phyloP scores from a whole-genome alignment of 1,140 invertebrate genomes.

The Brachionus angularis region DNA sequence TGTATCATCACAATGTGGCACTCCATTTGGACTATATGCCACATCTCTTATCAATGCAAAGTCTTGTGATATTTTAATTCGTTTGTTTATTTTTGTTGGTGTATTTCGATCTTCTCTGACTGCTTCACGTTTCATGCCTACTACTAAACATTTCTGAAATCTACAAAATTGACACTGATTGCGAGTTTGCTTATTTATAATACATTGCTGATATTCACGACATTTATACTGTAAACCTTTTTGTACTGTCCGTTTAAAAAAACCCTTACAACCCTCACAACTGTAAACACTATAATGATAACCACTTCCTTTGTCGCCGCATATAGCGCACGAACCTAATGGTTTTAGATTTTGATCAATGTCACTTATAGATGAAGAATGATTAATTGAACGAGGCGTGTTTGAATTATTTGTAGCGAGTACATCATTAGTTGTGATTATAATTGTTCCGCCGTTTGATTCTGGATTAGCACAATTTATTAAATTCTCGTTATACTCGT shows the following conservation, averaged over 20 bases:
- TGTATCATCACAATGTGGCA: constrained; percentile 44
- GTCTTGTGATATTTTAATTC: constrained; percentile 36
- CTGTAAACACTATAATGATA: constrained; percentile 96
- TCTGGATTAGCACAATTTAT: too few relatives aligned
- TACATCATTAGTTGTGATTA: too few relatives aligned
- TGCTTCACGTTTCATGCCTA: constrained; percentile 48
- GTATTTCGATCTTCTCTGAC: constrained; percentile 54
- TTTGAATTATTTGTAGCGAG: neutral
- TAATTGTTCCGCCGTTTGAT: too few relatives aligned
- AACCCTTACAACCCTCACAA: constrained; percentile 89
- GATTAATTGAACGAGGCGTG: neutral
- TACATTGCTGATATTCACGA: constrained; percentile 56
- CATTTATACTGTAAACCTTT: constrained; percentile 58
- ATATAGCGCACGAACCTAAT: constrained; percentile 73
- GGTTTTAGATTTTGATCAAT: constrained; percentile 29
- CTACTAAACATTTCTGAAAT: constrained; percentile 57
- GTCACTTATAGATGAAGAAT: too few relatives aligned
- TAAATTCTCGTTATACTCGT: too few relatives aligned
- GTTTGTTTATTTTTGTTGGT: constrained; percentile 9
- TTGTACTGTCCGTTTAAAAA: constrained; percentile 57
- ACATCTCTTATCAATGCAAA: constrained; percentile 39
- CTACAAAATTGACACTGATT: constrained; percentile 58
- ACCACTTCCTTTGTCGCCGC: constrained; percentile 91
- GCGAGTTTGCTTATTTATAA: constrained; percentile 55
- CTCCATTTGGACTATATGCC: constrained; percentile 33